phyloP scores from a whole-genome alignment of 2,888 invertebrate species.

The Myopa testacea region DNA sequence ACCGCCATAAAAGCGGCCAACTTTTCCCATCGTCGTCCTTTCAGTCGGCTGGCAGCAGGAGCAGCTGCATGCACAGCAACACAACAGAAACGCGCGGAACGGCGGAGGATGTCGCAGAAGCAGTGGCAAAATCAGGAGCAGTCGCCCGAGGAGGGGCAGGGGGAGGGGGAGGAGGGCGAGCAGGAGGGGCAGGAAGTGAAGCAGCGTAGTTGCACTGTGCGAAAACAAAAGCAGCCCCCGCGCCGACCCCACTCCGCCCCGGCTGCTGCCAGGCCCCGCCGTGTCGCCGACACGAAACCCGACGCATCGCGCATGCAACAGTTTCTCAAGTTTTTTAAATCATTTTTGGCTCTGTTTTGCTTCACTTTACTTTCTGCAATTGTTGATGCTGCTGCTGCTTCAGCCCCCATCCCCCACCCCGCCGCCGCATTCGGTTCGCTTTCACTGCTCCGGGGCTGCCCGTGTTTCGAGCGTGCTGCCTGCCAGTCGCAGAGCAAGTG shows the following conservation, averaged over 20 bases:
- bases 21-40: constrained; percentile 25
- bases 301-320: constrained; percentile 41
- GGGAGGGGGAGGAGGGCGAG: background rate
- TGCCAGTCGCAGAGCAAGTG: constrained; percentile 34
- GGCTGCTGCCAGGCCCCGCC: constrained; percentile 6
- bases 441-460: background rate
- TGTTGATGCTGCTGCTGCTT: constrained; percentile 29
- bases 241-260: background rate
- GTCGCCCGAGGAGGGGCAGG: background rate
- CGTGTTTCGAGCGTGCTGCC: background rate
- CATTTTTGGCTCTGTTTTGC: constrained; percentile 27
- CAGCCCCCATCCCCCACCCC: background rate
- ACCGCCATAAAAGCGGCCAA: constrained; percentile 36
- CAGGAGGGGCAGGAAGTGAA: constrained; percentile 1
- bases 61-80: background rate
- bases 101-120: constrained; percentile 16
- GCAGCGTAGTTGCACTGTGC: constrained; percentile 14
- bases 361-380: background rate
- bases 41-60: background rate
- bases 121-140: background rate
- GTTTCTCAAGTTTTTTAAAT: constrained; percentile 32
- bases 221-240: constrained; percentile 6
- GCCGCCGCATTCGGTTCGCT: background rate
- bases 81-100: background rate
- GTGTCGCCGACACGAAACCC: constrained; percentile 20